Conservation (phyloP, 1,140 invertebrate genomes). For the Ylistrum balloti region DNA sequence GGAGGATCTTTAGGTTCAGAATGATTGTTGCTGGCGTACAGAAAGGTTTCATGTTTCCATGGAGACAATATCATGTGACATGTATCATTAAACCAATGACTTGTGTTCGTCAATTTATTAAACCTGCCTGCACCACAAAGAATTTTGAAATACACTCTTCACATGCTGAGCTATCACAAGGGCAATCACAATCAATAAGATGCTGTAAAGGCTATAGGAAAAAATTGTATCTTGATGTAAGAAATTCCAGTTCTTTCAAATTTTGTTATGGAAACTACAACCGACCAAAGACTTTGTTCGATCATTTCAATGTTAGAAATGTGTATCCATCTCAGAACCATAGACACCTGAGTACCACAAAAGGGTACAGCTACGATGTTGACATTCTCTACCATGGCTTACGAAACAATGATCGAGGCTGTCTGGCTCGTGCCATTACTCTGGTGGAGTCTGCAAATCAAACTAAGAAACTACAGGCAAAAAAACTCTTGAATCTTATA, state of each 20-base stretch:
- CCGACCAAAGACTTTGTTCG: not conserved
- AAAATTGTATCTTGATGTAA: not conserved
- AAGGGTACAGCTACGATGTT: constrained; percentile 50
- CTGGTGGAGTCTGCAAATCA: constrained; percentile 84
- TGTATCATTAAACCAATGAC: not conserved
- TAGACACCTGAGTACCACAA: not conserved
- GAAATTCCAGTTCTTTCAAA: not conserved
- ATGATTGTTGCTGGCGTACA: not conserved
- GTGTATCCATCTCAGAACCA: not conserved
- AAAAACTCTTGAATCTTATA: constrained; percentile 82
- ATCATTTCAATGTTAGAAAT: not conserved
- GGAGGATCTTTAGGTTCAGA: not conserved
- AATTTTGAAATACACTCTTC: not conserved
- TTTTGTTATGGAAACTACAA: not conserved
- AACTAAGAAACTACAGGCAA: constrained; percentile 82
- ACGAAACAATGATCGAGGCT: constrained; percentile 58
- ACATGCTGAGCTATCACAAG: not conserved
- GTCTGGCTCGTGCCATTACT: constrained; percentile 84
- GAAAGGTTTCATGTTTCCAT: not conserved
- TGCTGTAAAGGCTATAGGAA: not conserved
- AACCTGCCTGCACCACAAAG: not conserved
- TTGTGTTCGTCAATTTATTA: not conserved
- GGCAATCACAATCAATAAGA: not conserved
- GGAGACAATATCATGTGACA: not conserved
- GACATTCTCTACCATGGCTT: constrained; percentile 59